Percentiles rank a stretch among this genome's conserved stretches.
These are phyloP conservation scores for Saturnia japonica DNA, from an alignment of 2,888 invertebrate species.

Conservation along the genomic window DNA sequence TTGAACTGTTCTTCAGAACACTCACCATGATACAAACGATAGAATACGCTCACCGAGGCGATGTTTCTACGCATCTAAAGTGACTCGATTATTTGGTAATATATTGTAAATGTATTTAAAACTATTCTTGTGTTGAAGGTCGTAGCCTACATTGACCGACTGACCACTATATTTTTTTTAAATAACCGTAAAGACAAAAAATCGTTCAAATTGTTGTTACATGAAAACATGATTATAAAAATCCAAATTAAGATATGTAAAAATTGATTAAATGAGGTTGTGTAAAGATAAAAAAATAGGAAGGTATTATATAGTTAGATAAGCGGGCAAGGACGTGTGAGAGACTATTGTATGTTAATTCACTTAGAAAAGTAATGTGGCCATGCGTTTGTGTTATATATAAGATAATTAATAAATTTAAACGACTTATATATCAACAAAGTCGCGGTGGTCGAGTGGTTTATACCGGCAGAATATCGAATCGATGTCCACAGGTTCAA, in stretches of 20 bases:
- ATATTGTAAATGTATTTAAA: too few relatives aligned
- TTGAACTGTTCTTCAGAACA: too few relatives aligned
- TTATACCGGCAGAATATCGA: too few relatives aligned
- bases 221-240: neutral
- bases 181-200: neutral
- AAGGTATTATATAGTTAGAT: slow-evolving; percentile 22
- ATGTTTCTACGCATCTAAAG: too few relatives aligned
- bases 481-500: too few relatives aligned
- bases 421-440: too few relatives aligned
- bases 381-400: slow-evolving; percentile 20
- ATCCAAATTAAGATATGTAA: neutral
- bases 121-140: too few relatives aligned
- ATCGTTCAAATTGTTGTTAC: neutral
- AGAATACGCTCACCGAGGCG: too few relatives aligned
- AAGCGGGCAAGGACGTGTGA: slow-evolving; percentile 45
- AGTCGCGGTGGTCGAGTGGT: too few relatives aligned
- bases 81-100: too few relatives aligned
- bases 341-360: slow-evolving; percentile 44
- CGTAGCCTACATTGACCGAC: neutral
- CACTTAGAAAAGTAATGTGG: slow-evolving; percentile 24
- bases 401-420: neutral
- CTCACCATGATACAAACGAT: too few relatives aligned
- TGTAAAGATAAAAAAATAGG: slow-evolving; percentile 19
- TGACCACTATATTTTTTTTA: neutral
- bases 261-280: slow-evolving; percentile 5